These are phyloP conservation scores for Mantis religiosa DNA, from an alignment of 2,888 invertebrate species.

Conservation along the genomic window DNA sequence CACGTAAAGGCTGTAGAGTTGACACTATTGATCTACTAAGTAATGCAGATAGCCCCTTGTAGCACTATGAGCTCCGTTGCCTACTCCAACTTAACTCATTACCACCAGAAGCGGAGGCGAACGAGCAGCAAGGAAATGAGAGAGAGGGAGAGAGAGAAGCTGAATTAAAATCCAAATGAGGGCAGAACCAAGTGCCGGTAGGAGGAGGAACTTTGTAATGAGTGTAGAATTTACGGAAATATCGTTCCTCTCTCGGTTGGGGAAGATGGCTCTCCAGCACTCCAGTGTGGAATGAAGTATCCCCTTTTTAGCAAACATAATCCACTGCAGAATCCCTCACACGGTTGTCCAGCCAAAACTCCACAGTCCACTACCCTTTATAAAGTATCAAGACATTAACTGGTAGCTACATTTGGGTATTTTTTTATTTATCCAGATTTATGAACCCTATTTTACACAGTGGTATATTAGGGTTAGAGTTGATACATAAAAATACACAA, in stretches of 20 bases:
- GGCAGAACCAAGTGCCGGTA: neutral
- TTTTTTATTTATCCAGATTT: too few species aligned
- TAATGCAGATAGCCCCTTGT: neutral
- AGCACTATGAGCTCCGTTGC: neutral
- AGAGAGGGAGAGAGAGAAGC: neutral
- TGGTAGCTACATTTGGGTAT: too few species aligned
- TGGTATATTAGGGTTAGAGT: too few species aligned
- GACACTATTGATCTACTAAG: neutral
- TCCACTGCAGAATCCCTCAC: neutral
- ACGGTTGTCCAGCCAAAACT: neutral
- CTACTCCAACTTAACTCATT: conserved; percentile 14
- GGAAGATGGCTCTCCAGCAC: neutral
- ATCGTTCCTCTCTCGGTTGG: conserved; percentile 1
- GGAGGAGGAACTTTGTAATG: conserved; percentile 10
- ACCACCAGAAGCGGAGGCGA: conserved; percentile 1
- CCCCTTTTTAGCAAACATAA: neutral
- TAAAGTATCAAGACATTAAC: too few species aligned
- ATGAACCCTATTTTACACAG: too few species aligned
- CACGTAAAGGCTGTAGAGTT: too few species aligned
- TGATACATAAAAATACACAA: too few species aligned
- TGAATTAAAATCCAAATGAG: conserved; percentile 17
- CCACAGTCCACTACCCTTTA: too few species aligned
- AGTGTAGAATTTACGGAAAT: conserved; percentile 19
- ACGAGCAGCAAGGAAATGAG: neutral
- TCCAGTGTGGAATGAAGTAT: neutral